Evolutionary conservation across 2,797 vertebrate species (phyloP).

Genomic region (Salmo trutta): DNA sequence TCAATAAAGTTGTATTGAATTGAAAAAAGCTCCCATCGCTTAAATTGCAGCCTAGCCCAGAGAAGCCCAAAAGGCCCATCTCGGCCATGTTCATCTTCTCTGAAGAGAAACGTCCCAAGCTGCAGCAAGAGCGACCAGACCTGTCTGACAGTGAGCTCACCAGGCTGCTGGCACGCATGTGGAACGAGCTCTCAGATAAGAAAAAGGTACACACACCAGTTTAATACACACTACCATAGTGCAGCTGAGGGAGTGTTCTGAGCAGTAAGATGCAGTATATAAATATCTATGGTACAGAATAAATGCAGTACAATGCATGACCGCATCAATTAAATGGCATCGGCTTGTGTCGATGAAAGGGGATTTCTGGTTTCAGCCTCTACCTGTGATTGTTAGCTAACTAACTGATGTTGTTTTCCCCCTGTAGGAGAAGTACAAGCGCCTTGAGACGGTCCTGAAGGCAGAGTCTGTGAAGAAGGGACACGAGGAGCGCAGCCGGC

Average conservation of each 20-base stretch:
- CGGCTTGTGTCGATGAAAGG: background rate
- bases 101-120: slow-evolving; percentile 92
- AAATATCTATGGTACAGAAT: background rate
- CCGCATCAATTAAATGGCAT: background rate
- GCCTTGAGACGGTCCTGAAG: slow-evolving; percentile 86
- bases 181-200: slow-evolving; percentile 94
- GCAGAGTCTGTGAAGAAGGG: slow-evolving; percentile 91
- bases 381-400: background rate
- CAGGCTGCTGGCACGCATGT: slow-evolving; percentile 93
- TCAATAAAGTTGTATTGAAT: background rate
- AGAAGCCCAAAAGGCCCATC: slow-evolving; percentile 94
- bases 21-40: background rate
- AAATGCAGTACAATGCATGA: background rate
- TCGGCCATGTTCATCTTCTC: slow-evolving; percentile 99
- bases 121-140: slow-evolving; percentile 91
- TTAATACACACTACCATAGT: background rate
- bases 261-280: background rate
- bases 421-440: slow-evolving; percentile 91
- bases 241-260: background rate
- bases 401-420: background rate
- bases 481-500: slow-evolving; percentile 87
- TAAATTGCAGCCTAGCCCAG: slow-evolving; percentile 76
- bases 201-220: slow-evolving; percentile 83
- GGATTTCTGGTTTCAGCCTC: background rate
- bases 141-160: slow-evolving; percentile 93